Base-by-base conservation (phyloP, 2,797 vertebrate species). In the Amniataba percoides region DNA sequence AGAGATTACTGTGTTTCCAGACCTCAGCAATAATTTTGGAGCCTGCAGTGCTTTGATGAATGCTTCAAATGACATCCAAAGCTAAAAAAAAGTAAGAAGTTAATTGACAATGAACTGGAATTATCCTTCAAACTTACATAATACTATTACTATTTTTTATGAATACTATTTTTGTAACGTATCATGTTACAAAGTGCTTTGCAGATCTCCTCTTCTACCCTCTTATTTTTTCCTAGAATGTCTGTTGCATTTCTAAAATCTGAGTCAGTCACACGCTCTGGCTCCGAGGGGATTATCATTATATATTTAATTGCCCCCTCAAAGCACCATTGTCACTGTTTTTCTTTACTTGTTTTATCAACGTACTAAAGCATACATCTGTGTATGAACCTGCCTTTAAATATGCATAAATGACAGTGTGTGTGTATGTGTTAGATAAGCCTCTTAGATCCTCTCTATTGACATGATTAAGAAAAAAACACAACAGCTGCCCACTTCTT, bases 391-490 rank as follows among this genome's bases (percentile, higher is more conserved):
- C 55, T 71, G 57, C 67, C 45, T 25, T 55, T 72, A 34, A 60
- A 68, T 87, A 69, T 81, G 70, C 60, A 56, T 13, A 59, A 74
- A 67, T 43, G 12, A n/a, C 75, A 60, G 39, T 72, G 52, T 69
- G 18, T 63, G 19, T 62, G 49, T 68, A 51, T 80, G 68, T 62
- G 52, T 74, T 64, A 86, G 80, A 90, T 92, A 93, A 94, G 89
- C 89, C 81, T 91, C 89, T 90, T 86, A 92, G 71, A 83, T 86
- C 53, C 48, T 82, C 78, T 74, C 70, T 71, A 79, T 84, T 93
- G 85, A 79, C 84, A 91, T 81, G 72, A 89, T 87, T 87, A 69
- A 85, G 87, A 88, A 79, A 89, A 81, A 80, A 67, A 78, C 61
- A 86, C 71, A 83, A 77, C 78, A 67, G 61, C 75, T 80, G 74